Evolutionary conservation across 2,888 invertebrate genomes (phyloP), one percentile per base, ranked within the genome.

Genomic region (Odontomyia ornata): DNA sequence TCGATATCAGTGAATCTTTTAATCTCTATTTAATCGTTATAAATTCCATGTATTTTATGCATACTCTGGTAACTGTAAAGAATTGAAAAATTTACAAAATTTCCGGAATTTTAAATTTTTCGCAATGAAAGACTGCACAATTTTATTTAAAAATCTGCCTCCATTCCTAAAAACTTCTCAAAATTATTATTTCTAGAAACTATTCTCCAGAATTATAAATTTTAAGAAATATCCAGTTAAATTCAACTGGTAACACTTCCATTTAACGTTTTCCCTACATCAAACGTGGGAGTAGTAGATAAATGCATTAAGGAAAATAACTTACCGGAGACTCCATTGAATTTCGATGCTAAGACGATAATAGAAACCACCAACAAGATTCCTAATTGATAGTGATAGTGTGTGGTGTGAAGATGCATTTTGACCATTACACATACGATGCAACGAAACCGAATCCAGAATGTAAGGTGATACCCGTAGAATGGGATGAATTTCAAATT

Each of bases 291-390:
- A 52, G 52, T 43, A 43, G 13, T 52, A 52, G 15, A 52, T 52
- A 52, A 52, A 60, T 60, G 60, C 25, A 23, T 25, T 60, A 60
- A 60, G 52, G 36, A 27, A 47, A 46, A 25, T 52, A 1, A 73
- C 73, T 73, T 60, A 73, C 73, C 73, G 60, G 73, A 57, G 60
- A 73, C 73, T 15, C 73, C 73, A 60, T 57, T 18, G 73, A 73
- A 73, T 57, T 36, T 73, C 3, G 73, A 36, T 57, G 60, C 73
- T n/a, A 57, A 57, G 13, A 73, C 30, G 23, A 73, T 57, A 2
- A 57, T 73, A 30, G 57, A 73, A 30, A 73, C 30, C 36, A 73
- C 30, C 73, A 73, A 27, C 23, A 73, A 73, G 11, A 73, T 57
- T 13, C 57, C 73, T 57, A 73, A 27, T 30, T 73, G 73, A 57